Evolutionary conservation across 2,888 invertebrate genomes (phyloP), one percentile per base, ranked within the genome.

Genomic region (Lamellibrachia columna): DNA sequence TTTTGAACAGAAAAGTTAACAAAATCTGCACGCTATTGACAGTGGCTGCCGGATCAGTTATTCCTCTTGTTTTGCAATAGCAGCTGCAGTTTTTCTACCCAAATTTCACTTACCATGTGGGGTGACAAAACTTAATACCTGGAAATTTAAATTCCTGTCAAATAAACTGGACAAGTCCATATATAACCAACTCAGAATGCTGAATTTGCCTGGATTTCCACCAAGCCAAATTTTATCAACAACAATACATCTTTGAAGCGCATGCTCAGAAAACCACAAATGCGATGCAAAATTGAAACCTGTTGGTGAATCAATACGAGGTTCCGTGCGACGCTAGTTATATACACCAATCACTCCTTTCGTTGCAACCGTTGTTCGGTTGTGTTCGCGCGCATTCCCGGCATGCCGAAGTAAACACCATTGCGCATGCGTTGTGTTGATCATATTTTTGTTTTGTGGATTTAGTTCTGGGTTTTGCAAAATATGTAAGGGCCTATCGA

Each of bases 161-260:
- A 22, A 75, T 75, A 75, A 75, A 60, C 92, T 91, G 58, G n/a
- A 40, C 55, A 58, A 60, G 92, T 91, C 58, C 91, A 91, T 60
- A 91, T 90, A 91, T 91, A 91, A 91, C 92, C 90, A 92, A 91
- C 91, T 92, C 60, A 92, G 92, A 90, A 92, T 75, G 52, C 55
- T 91, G 91, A 92, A n/a, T 92, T 92, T 92, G 53, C 60, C 90
- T 91, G 92, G 92, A 91, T 91, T 91, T 92, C 92, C 58, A 91
- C 91, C 91, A 90, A 90, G 91, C 92, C 92, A 92, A 93, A 93
- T 92, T 92, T 93, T 92, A 93, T 93, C 93, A 93, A 93, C 93
- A 93, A 93, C 93, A 93, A 93, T 92, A 93, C 90, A 60, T 28
- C 92, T 4, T 52, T 22, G 15, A 58, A 60, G 92, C 92, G 93